A percentile compares a stretch with the other conserved stretches of the same genome.
These are phyloP conservation scores for Polylopha cassiicola DNA, from an alignment of 2,888 invertebrate species.

Conservation along the genomic window DNA sequence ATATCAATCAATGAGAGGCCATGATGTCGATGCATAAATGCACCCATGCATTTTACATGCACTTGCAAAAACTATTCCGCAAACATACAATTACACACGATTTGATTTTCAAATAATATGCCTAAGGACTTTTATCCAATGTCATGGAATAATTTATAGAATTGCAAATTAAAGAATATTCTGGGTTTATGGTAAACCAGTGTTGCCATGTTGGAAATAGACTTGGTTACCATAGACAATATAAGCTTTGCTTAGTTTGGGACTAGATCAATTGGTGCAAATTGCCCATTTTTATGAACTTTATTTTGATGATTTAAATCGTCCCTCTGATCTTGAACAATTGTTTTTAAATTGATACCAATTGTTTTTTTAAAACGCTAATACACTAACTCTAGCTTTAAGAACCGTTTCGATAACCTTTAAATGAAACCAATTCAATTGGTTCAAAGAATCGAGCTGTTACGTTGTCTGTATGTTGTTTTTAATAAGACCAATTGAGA, in stretches of 20 bases:
- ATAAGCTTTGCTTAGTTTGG: neutral
- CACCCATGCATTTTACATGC: constrained; percentile 15
- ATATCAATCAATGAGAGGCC: constrained; percentile 15
- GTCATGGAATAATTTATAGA: constrained; percentile 36
- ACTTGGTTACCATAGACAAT: constrained; percentile 4
- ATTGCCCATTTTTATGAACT: too few relatives aligned
- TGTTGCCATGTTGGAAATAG: constrained; percentile 19
- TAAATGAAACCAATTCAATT: too few relatives aligned
- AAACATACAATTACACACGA: constrained; percentile 33
- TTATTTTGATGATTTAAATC: too few relatives aligned
- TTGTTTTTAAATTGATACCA: too few relatives aligned
- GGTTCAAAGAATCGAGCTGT: too few relatives aligned
- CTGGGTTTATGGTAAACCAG: constrained; percentile 34
- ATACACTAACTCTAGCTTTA: too few relatives aligned
- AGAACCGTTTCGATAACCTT: too few relatives aligned
- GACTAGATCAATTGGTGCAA: too few relatives aligned
- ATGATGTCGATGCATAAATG: constrained; percentile 11
- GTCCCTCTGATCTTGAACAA: too few relatives aligned
- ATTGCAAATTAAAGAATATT: constrained; percentile 43
- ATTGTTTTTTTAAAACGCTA: too few relatives aligned
- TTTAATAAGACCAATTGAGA: too few relatives aligned
- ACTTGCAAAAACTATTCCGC: constrained; percentile 30
- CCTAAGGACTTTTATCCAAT: constrained; percentile 43
- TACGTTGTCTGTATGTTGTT: too few relatives aligned
- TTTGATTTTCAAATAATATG: constrained; percentile 49